Evolutionary conservation across 2,113 vertebrate genomes (phyloP), one percentile per base, ranked within the genome.

Genomic region (Natator depressus): DNA sequence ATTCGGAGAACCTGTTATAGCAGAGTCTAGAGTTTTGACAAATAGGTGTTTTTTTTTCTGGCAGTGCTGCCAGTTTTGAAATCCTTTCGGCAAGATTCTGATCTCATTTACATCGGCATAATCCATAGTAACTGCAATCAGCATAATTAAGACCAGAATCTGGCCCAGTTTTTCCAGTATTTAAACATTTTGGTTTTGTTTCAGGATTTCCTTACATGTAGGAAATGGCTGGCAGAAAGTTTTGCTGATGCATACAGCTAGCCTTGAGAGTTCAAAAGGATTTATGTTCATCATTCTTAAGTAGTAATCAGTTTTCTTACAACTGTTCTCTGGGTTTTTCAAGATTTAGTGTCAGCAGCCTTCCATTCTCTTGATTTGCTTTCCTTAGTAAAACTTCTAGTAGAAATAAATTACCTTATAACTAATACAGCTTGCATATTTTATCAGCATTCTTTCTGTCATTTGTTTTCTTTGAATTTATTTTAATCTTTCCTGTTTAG

Each of bases 361-460:
- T 90, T 97, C 93, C 90, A 95, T 96, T 94, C 94, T 95, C 89
- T 94, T 96, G 91, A 98, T 97, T 98, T 97, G 97, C 96, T 98
- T 98, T 97, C 94, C 93, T 92, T 93, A 93, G 95, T 97, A 88
- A 96, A 97, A 94, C 88, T 96, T 96, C 82, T 59, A 69, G 79
- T 79, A 91, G 95, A 97, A 97, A 98, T 97, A 98, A 98, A 97
- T 97, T 96, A 96, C 96, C 93, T 92, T 93, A 84, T 96, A 98
- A 94, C 95, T 97, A 97, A 96, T 97, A 94, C 89, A 95, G 76
- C 94, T 93, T 97, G 95, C 96, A 95, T 97, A 97, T 97, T 96
- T 98, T 96, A 97, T 97, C 94, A 96, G 69, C 51, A 10, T 94
- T 95, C 91, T 93, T 93, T 91, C 65, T 62, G 92, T 90, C 86